Evolutionary conservation across 2,797 vertebrate species (phyloP), one percentile per base, ranked within the genome.

Genomic region (Rachycentron canadum): DNA sequence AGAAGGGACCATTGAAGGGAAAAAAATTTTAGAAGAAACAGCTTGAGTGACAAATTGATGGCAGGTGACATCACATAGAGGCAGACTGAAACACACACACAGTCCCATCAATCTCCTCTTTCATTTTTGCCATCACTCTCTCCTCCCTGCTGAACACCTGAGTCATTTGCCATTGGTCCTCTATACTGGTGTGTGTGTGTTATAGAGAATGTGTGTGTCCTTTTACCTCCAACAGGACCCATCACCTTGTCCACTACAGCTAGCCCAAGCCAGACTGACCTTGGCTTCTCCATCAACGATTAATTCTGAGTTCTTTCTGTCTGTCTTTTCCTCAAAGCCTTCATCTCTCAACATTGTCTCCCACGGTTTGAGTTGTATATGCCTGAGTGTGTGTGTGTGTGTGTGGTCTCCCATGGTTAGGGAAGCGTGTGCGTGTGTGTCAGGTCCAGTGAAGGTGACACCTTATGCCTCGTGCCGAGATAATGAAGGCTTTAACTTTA

Each of bases 401-500:
- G 88, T 85, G 80, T 69, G 95, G 94, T 96, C 96, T 92, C 96
- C 97, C 96, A 97, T 95, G 88, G 96, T 95, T 93, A 95, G 95
- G 95, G 96, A 96, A 93, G 96, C 95, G 80, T 95, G 87, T 82
- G 68, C 17, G 17, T 21, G 43, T 36, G 86, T 88, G 91, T 91
- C 89, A 78, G 96, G 97, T 91, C 97, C 96, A 91, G 96, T 96
- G 96, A 99, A 99, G 95, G 96, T 95, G 94, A 99, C 95, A 95
- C 95, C 96, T 96, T 95, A 93, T 82, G 95, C 95, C 88, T 94
- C 97, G 96, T 97, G 94, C 90, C 88, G 95, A 95, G 95, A 96
- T 95, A 96, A 97, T 91, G 90, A 95, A 96, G 93, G 91, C 78
- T 95, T 95, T 88, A 96, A 92, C 89, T 96, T 95, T 75, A 94